Percentiles rank a stretch among this genome's conserved stretches.
Conservation (phyloP, 2,888 invertebrate genomes). For the Sphinx pinastri region DNA sequence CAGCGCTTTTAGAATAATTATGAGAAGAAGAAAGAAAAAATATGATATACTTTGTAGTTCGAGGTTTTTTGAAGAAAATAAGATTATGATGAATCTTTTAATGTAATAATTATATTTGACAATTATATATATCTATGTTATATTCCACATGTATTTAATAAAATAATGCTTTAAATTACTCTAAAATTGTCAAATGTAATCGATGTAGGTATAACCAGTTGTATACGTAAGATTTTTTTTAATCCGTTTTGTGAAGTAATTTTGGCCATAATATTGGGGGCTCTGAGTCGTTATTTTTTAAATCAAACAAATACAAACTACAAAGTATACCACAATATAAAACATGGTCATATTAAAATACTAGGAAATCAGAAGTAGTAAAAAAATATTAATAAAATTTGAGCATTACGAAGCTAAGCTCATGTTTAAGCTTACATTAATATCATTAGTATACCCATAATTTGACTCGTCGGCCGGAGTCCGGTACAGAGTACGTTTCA, state of each 20-base stretch:
- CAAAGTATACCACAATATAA: slow-evolving; percentile 13
- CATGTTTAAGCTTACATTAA: slow-evolving; percentile 67
- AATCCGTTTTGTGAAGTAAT: not conserved
- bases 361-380: slow-evolving; percentile 50
- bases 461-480: slow-evolving; percentile 35
- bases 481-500: slow-evolving; percentile 26
- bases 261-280: not conserved
- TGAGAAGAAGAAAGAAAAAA: not conserved
- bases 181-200: too few species aligned
- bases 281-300: not conserved
- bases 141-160: too few species aligned
- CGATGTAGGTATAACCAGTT: too few species aligned
- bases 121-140: too few species aligned
- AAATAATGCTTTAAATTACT: too few species aligned
- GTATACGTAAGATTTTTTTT: too few species aligned
- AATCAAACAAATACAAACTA: not conserved
- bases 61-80: not conserved
- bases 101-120: too few species aligned
- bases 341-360: slow-evolving; percentile 22
- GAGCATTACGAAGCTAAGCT: slow-evolving; percentile 77
- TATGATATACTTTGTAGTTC: not conserved
- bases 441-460: slow-evolving; percentile 53
- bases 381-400: slow-evolving; percentile 53
- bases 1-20: not conserved
- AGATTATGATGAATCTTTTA: not conserved